Evolutionary conservation across 2,888 invertebrate genomes (phyloP), one percentile per base, ranked within the genome.

Genomic region (Rutpela maculata): DNA sequence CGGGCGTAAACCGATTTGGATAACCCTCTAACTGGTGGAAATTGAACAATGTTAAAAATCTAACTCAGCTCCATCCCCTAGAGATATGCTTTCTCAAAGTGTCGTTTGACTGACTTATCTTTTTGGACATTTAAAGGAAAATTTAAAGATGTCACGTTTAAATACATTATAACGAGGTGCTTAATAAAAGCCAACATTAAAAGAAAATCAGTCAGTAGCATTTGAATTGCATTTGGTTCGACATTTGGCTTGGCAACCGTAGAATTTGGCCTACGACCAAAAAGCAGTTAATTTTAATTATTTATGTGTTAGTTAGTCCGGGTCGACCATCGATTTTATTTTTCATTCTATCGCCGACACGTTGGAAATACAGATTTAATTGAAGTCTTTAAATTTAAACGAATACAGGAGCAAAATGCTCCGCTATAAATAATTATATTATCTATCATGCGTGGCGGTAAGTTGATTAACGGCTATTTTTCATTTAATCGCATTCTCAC

Each of bases 281-380:
- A 83, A 80, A 70, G 77, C 81, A 80, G 82, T 84, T 83, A 81
- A 82, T 82, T 84, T 81, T 79, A 83, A 81, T 84, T 81, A 84
- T 84, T 84, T 83, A 82, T 80, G 79, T 81, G 81, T 81, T 82
- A 80, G 84, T 81, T 80, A 76, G 73, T 79, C 72, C 67, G 75
- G 66, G 35, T 43, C 56, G 62, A 66, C 71, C 73, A 72, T 72
- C 72, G 72, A 72, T 72, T 63, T 63, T 72, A 72, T 63, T 72
- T 70, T 63, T 72, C 72, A 43, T 63, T 62, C 63, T 70, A 60
- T 38, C 19, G 38, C 70, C 60, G 70, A 60, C 72, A 50, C 63
- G 63, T 43, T 31, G 63, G 55, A 72, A 63, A 72, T 72, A 72
- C 62, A 17, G 63, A 55, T 72, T 63, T 72, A 72, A 72, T 63